These are phyloP conservation scores for Ellobius talpinus DNA, from an alignment of 2,113 vertebrate species.

Conservation along the genomic window DNA sequence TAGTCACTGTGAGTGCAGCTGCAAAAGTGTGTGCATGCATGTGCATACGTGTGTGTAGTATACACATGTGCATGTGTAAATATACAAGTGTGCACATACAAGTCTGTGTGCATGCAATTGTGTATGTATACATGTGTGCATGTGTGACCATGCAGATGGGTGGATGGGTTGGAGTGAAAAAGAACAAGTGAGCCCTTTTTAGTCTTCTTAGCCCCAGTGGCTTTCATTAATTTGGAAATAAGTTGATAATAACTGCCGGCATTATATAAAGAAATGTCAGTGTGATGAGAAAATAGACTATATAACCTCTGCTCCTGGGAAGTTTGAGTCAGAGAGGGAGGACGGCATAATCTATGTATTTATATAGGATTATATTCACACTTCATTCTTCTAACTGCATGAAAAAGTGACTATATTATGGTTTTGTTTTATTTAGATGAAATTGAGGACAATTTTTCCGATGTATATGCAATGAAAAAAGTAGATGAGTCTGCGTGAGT, in stretches of 20 bases:
- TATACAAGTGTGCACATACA: neutral
- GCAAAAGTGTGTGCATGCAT: neutral
- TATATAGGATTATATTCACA: neutral
- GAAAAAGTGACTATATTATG: conserved; percentile 20
- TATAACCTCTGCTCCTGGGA: neutral
- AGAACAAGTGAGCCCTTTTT: neutral
- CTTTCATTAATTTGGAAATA: conserved; percentile 45
- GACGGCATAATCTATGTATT: neutral
- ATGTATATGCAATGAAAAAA: conserved; percentile 87
- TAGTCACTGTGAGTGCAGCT: neutral
- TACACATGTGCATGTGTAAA: neutral
- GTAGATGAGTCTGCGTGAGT: conserved; percentile 88
- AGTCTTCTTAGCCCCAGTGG: neutral
- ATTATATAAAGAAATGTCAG: neutral
- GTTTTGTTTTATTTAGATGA: conserved; percentile 87
- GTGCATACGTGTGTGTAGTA: neutral
- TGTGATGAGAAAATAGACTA: neutral
- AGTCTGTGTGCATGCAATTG: neutral
- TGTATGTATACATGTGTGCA: neutral
- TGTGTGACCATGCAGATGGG: neutral
- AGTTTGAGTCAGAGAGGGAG: neutral
- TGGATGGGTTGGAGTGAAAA: neutral
- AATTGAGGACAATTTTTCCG: conserved; percentile 86
- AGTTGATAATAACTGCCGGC: neutral
- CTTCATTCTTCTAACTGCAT: neutral